Evolutionary conservation across 2,113 vertebrate genomes (phyloP), one percentile per base, ranked within the genome.

Genomic region (Chloebia gouldiae): DNA sequence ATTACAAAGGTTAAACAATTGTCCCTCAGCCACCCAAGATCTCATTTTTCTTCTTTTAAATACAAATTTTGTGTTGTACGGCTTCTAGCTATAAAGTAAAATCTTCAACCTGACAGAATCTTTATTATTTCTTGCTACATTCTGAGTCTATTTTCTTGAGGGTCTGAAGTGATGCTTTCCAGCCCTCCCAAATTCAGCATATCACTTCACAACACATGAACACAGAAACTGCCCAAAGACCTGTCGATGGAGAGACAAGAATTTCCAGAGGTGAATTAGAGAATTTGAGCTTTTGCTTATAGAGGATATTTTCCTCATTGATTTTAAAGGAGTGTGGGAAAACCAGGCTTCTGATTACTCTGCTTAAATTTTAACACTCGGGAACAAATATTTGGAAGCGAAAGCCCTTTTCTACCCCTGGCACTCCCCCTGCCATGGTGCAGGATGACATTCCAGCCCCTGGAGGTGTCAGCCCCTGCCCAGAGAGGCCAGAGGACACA

Each of bases 381-480:
- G 22, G 11, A 88, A 77, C 42, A 59, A 59, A 25, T 59, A 7
- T 27, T 47, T n/a, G 63, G 53, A 51, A 51, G 33, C 4, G 9
- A 35, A 25, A 16, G 25, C 6, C 11, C 21, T 6, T 69, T 19
- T 5, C 5, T 28, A 24, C 1, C 15, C 21, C 23, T 0, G 0
- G 27, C 4, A 2, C 1, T 79, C 2, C 8, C 7, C 21, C 3
- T 2, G 2, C 11, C 28, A 12, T 0, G 0, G 19, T 23, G 18
- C 23, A 78, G 47, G 37, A 35, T 7, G 15, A 6, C 20, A 15
- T 45, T 69, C 20, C 54, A 60, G 30, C 4, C 28, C 8, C 30
- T 0, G 0, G 22, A 30, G 13, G 13, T 8, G 2, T 11, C 50
- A 40, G 6, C 13, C 1, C 8, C 22, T 71, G 15, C 8, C 57